A percentile compares a stretch with the other conserved stretches of the same genome.
These are phyloP conservation scores for Ursus arctos DNA, from an alignment of 2,113 vertebrate species.

Conservation along the genomic window DNA sequence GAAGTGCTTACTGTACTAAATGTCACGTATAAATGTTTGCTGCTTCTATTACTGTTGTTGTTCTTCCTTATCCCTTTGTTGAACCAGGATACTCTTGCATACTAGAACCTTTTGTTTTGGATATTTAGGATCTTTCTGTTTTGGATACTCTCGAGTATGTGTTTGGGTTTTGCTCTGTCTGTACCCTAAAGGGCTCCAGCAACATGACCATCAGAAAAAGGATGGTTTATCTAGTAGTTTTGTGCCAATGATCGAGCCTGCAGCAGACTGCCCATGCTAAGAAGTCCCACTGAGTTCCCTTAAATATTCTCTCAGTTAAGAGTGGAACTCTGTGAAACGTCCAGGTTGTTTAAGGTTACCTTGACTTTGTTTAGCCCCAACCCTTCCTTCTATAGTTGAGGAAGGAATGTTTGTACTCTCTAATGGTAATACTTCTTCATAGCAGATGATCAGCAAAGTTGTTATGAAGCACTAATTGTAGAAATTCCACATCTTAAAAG, in stretches of 20 bases:
- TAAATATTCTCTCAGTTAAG: neutral
- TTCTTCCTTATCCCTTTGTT: neutral
- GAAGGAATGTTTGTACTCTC: neutral
- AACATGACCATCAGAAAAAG: neutral
- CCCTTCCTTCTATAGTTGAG: neutral
- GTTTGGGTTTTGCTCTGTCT: slow-evolving; percentile 29
- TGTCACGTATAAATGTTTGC: neutral
- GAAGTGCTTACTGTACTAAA: neutral
- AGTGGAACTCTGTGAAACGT: neutral
- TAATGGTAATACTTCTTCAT: slow-evolving; percentile 1
- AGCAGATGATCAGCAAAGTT: neutral
- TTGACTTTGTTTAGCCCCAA: neutral
- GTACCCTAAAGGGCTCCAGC: neutral
- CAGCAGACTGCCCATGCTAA: neutral
- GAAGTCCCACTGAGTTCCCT: neutral
- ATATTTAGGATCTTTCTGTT: slow-evolving; percentile 21
- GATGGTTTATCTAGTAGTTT: neutral
- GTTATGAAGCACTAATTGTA: slow-evolving; percentile 22
- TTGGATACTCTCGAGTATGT: neutral
- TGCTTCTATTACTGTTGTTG: neutral
- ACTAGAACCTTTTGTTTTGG: neutral
- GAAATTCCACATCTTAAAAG: neutral
- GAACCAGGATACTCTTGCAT: neutral
- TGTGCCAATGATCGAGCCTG: neutral
- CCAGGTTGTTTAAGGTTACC: neutral